Evolutionary conservation across 1,140 invertebrate species (phyloP), one percentile per base, ranked within the genome.

Genomic region (Drosophila malerkotliana): DNA sequence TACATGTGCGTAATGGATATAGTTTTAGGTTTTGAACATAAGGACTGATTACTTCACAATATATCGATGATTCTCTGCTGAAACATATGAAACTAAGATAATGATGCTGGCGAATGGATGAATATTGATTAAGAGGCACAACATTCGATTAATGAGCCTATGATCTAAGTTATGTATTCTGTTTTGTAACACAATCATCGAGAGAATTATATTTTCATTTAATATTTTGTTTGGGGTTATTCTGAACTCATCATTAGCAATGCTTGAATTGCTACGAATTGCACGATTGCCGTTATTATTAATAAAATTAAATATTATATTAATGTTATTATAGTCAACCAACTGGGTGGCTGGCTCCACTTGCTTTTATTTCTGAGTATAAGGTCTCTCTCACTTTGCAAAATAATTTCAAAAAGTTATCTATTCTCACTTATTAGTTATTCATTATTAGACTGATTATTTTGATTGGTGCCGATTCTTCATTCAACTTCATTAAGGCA

Each of bases 271-370:
- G 77, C 77, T 74, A 87, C 74, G 74, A 85, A 85, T 85, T 85
- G 82, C 82, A 85, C 82, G 75, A 76, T 87, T 87, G 82, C 82
- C 82, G 82, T 87, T 78, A 47, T 66, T 60, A 69, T 69, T 32
- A 69, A 44, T 44, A 44, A 18, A 18, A 68, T 69, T 39, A 64
- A 26, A 63, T 49, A 72, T 54, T 69, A 72, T 66, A 55, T 32
- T 59, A 58, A 47, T 72, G 60, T 73, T 67, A 47, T 68, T 49
- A 72, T 63, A 77, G 28, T 28, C 44, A 48, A 58, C 55, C 45
- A 15, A 26, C 55, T 32, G 8, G 2, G 10, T 4, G 32, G 45
- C 39, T 63, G 32, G 45, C 39, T 66, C 24, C 21, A 49, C 48
- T 67, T 75, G 44, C 21, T 41, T 54, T 37, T 48, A 34, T 68